Evolutionary conservation across 2,113 vertebrate species (phyloP).

Genomic region (Setophaga kirtlandii): DNA sequence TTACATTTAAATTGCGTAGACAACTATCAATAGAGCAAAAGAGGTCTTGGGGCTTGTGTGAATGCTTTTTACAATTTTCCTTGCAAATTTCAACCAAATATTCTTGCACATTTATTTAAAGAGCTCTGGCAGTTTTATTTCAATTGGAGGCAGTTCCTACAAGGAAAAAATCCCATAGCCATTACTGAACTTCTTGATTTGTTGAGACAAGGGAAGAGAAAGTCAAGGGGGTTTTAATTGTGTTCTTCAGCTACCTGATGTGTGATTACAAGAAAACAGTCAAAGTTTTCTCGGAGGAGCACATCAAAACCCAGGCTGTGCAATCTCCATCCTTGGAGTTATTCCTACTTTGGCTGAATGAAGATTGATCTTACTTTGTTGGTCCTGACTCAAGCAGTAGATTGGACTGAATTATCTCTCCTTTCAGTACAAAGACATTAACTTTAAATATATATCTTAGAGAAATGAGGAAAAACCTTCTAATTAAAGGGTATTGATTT

Average conservation of each 20-base stretch:
- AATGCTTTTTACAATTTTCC: neutral
- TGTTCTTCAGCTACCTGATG: neutral
- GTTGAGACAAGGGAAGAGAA: neutral
- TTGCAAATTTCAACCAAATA: neutral
- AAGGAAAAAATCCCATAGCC: neutral
- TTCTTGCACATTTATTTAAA: neutral
- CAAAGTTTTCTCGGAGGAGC: neutral
- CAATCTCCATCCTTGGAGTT: neutral
- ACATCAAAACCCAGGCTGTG: neutral
- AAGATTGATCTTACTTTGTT: neutral
- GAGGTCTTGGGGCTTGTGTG: neutral
- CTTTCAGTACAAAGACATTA: neutral
- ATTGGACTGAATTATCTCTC: neutral
- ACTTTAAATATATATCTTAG: neutral
- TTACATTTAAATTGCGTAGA: neutral
- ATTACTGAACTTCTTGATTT: neutral
- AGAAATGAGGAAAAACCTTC: neutral
- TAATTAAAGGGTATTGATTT: neutral
- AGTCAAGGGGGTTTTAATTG: neutral
- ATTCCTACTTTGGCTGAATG: neutral
- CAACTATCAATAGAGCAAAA: neutral
- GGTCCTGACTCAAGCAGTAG: neutral
- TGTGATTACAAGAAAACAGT: neutral
- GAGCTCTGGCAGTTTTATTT: neutral
- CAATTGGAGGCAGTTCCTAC: neutral